Conservation (phyloP, 2,888 invertebrate genomes). For the Cremastinae sp. region DNA sequence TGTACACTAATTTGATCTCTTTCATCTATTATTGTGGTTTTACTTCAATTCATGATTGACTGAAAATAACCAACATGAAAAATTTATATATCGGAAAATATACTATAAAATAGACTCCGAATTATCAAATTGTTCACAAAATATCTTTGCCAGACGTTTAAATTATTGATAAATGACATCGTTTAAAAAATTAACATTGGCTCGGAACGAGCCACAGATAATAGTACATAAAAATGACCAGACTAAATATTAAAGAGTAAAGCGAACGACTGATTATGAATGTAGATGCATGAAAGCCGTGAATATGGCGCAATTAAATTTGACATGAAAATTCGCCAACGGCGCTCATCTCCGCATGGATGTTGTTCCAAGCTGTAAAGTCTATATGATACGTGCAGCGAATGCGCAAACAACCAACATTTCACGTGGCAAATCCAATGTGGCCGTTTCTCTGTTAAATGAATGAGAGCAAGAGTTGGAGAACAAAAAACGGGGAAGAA, state of each 20-base stretch:
- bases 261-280: constrained; percentile 19
- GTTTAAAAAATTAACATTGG: neutral
- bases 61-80: no score
- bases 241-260: neutral
- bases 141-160: no score
- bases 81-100: no score
- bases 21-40: no score
- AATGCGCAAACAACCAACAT: constrained; percentile 14
- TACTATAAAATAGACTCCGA: no score
- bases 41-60: neutral
- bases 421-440: constrained; percentile 26
- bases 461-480: neutral
- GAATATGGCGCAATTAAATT: constrained; percentile 33
- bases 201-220: neutral
- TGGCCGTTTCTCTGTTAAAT: neutral
- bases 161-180: neutral
- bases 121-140: no score
- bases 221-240: neutral
- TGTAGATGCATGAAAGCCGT: constrained; percentile 30
- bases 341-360: constrained; percentile 5
- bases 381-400: neutral
- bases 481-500: neutral
- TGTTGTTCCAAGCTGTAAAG: neutral
- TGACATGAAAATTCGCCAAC: constrained; percentile 16
- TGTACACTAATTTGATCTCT: constrained; percentile 17